Conservation (phyloP, 2,888 invertebrate species). For the Apamea anceps region DNA sequence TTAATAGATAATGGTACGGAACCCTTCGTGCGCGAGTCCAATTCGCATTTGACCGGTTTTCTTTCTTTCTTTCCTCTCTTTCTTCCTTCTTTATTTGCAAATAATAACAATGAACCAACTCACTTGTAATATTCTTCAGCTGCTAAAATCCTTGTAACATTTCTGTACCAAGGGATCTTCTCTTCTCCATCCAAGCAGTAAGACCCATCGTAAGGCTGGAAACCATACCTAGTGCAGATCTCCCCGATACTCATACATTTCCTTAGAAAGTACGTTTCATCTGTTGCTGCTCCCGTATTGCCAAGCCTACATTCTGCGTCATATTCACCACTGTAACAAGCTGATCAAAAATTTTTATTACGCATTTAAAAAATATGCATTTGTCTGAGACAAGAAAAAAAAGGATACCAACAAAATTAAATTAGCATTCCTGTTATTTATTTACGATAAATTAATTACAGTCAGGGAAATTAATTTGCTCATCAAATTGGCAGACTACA, state of each 20-base stretch:
- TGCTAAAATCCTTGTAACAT: conserved; percentile 90
- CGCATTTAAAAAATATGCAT: neutral
- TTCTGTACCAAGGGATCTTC: conserved; percentile 85
- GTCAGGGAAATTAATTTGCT: neutral
- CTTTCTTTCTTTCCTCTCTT: neutral
- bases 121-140: conserved; percentile 93
- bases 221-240: conserved; percentile 86
- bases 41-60: neutral
- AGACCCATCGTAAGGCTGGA: conserved; percentile 81
- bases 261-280: conserved; percentile 89
- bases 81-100: neutral
- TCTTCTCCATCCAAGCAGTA: conserved; percentile 83
- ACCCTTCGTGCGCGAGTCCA: too few species aligned
- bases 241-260: conserved; percentile 86
- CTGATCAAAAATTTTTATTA: conserved; percentile 76
- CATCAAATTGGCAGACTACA: neutral
- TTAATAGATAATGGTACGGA: too few species aligned
- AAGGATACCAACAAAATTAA: neutral
- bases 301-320: conserved; percentile 87
- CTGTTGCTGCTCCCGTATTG: conserved; percentile 76
- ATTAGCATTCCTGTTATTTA: neutral
- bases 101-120: conserved; percentile 69
- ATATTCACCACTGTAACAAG: conserved; percentile 92
- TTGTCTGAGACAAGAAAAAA: neutral
- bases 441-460: neutral